phyloP scores from a whole-genome alignment of 2,113 vertebrate genomes.

The Rhabdomys dilectus region DNA sequence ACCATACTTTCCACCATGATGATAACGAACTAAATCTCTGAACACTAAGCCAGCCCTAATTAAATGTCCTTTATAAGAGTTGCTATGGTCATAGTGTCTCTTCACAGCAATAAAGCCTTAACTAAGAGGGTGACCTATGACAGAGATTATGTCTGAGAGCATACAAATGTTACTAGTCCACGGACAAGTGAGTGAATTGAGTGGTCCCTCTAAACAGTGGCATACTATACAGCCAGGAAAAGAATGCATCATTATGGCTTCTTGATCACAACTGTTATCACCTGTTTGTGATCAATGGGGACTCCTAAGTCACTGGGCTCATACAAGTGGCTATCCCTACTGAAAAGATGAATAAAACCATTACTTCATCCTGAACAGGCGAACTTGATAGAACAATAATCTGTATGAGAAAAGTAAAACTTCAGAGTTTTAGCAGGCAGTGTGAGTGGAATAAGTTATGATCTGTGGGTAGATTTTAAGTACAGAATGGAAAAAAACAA shows the following conservation, averaged over 20 bases:
- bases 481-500: not conserved
- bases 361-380: not conserved
- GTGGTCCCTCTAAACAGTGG: fast-evolving
- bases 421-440: not conserved
- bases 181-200: fast-evolving
- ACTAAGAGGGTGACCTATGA: not conserved
- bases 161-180: not conserved
- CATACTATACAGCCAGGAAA: fast-evolving
- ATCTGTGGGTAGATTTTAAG: not conserved
- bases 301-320: not conserved
- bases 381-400: not conserved
- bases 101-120: not conserved
- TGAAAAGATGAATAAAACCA: not conserved
- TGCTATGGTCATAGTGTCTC: not conserved
- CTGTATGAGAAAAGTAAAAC: not conserved
- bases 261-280: fast-evolving
- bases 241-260: fast-evolving
- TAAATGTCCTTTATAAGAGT: not conserved
- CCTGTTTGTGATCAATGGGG: not conserved
- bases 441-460: not conserved
- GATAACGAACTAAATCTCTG: not conserved
- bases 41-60: not conserved
- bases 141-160: fast-evolving
- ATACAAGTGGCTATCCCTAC: fast-evolving
- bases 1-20: not conserved